Base-by-base conservation (phyloP, 2,113 vertebrate genomes). In the Plectropomus leopardus region DNA sequence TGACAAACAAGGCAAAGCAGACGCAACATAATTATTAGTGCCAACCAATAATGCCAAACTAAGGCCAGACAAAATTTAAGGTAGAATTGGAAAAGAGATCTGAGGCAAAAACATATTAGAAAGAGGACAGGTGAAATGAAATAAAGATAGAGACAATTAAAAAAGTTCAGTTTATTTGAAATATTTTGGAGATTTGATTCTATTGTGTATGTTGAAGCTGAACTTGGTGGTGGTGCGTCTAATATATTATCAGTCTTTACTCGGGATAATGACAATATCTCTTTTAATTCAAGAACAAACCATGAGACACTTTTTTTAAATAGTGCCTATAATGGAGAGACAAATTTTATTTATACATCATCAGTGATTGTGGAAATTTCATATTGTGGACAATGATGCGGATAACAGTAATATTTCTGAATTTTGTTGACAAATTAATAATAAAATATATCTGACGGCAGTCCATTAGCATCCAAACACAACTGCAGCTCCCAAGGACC, bases 321-420 rank as follows among this genome's bases (percentile, higher is more conserved):
- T 15, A 23, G 30, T 11, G 4, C 34, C 34, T 2, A 26, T 17
- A 19, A 40, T 40, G 2, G 19, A 36, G 48, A 23, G n/a, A 53
- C 23, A 10, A n/a, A 5, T 3, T 76, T 71, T 70, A 76, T 82
- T 76, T 17, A 11, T 44, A 58, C 16, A 28, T 26, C 11, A n/a
- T 19, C 3, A 14, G 21, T 23, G 21, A 15, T 1, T 24, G 5
- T 15, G 16, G 24, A 11, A 54, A n/a, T 28, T 7, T 40, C 19
- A 4, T 57, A 26, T 26, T 26, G 16, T 48, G n/a, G 16, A 57
- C 10, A 11, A 14, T 7, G 4, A 16, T 5, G n/a, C 21, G 23
- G 30, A 42, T 42, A 15, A 47, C 23, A 28, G 10, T 19, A 40
- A 16, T 13, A n/a, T n/a, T n/a, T n/a, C n/a, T n/a, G n/a, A n/a